Percentiles rank a stretch among this genome's conserved stretches.
Conservation (phyloP, 2,888 invertebrate genomes). For the Crossocerus cetratus region DNA sequence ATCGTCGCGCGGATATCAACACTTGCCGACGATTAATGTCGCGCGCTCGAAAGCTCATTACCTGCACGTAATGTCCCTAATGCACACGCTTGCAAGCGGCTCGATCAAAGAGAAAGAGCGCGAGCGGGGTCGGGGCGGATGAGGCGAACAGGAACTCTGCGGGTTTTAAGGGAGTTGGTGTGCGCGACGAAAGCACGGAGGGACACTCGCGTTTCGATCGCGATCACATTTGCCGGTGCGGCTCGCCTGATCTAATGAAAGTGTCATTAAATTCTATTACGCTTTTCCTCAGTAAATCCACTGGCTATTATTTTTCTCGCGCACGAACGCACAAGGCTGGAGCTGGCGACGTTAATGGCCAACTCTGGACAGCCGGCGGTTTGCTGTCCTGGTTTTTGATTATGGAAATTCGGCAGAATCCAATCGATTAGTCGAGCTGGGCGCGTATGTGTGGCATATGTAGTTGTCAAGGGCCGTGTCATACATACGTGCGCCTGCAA, state of each 20-base stretch:
- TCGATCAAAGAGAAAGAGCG: constrained; percentile 9
- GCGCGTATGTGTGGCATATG: no score
- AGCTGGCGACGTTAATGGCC: no score
- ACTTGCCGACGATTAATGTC: constrained; percentile 38
- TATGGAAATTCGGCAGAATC: no score
- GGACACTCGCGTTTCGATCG: constrained; percentile 25
- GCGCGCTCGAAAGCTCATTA: constrained; percentile 45
- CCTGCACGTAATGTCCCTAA: constrained; percentile 47
- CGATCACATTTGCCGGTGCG: constrained; percentile 22
- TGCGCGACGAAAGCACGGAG: background rate
- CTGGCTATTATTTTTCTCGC: background rate
- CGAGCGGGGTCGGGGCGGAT: background rate
- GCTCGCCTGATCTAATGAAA: background rate
- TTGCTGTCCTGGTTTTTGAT: no score
- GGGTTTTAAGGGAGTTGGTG: background rate
- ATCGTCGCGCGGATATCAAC: constrained; percentile 54
- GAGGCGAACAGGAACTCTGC: background rate
- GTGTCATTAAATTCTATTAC: background rate
- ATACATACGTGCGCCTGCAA: no score
- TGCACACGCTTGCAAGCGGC: constrained; percentile 23
- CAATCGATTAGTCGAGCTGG: no score
- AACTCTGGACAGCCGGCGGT: no score
- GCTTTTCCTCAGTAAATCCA: background rate
- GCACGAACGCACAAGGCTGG: no score
- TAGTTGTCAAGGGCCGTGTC: no score